Evolutionary conservation across 2,113 vertebrate genomes (phyloP), one percentile per base, ranked within the genome.

Genomic region (Mormyrus lacerda): DNA sequence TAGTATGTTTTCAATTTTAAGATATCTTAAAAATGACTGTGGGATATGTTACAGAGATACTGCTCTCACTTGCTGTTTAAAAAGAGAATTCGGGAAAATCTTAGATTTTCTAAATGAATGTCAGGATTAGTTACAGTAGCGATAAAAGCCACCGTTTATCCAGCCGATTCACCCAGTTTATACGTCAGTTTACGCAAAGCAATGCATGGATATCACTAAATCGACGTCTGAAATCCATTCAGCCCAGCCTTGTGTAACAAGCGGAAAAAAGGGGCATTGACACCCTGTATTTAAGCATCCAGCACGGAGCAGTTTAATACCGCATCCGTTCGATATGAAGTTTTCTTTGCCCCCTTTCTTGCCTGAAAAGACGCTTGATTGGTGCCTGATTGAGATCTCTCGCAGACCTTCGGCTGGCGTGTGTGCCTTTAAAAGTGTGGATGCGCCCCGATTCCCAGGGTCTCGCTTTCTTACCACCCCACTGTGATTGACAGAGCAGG

Each of bases 401-500:
- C 45, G 45, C 5, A 69, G 50, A 58, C 35, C 53, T 69, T 19
- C 39, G 58, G 21, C 53, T 19, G 51, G 50, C 76, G 50, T 55
- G 91, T 92, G 90, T 92, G 92, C 88, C 93, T 88, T 92, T 93
- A 93, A 88, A 88, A 93, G 91, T 93, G 91, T 91, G 90, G 91
- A 93, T 90, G 92, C 82, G 73, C 39, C 86, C 91, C 44, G 47
- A 27, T 92, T 89, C 88, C 87, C 84, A 87, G 89, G 89, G 89
- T 89, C 89, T 87, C 89, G 87, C 88, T 90, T 82, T 83, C 92
- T 85, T 88, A 82, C 88, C 88, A 89, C 87, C 91, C 88, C 87
- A 15, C n/a, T 76, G 85, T 95, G 95, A 96, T 94, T 95, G 96
- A 95, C 95, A 95, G 91, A 44, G 91, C 61, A 91, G 91, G 91